Conservation (phyloP, 2,797 vertebrate species). For the Pogoniulus pusillus region DNA sequence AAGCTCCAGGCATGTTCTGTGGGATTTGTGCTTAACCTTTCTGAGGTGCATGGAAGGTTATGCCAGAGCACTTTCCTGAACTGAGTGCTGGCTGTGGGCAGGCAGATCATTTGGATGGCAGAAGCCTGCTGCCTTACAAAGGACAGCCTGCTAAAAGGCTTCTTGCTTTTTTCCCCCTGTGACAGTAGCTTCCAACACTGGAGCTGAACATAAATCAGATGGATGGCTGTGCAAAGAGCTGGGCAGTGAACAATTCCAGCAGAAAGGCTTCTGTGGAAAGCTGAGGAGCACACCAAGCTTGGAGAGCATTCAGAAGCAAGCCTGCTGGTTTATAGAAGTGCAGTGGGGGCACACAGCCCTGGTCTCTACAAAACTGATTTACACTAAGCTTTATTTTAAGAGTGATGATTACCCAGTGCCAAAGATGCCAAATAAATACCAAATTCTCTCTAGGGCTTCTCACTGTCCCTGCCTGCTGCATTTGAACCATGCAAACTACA, state of each 20-base stretch:
- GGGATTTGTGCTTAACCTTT: background rate
- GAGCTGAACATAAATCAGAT: conserved; percentile 51
- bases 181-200: background rate
- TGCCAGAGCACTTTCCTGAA: background rate
- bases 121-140: conserved; percentile 19
- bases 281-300: conserved; percentile 36
- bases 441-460: conserved; percentile 42
- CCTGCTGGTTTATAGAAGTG: conserved; percentile 34
- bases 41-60: background rate
- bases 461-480: background rate
- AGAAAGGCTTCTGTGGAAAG: conserved; percentile 39
- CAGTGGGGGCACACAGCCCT: conserved; percentile 17
- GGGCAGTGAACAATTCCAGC: conserved; percentile 9
- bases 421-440: conserved; percentile 49
- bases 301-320: conserved; percentile 27
- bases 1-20: background rate
- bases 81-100: background rate
- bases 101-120: conserved; percentile 7
- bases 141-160: conserved; percentile 44
- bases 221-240: background rate
- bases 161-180: conserved; percentile 20
- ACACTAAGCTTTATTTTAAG: conserved; percentile 53
- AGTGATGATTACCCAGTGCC: conserved; percentile 50
- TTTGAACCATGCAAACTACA: conserved; percentile 41
- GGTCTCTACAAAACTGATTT: conserved; percentile 29